Base-by-base conservation (phyloP, 2,888 invertebrate genomes). In the Drosophila histrio region DNA sequence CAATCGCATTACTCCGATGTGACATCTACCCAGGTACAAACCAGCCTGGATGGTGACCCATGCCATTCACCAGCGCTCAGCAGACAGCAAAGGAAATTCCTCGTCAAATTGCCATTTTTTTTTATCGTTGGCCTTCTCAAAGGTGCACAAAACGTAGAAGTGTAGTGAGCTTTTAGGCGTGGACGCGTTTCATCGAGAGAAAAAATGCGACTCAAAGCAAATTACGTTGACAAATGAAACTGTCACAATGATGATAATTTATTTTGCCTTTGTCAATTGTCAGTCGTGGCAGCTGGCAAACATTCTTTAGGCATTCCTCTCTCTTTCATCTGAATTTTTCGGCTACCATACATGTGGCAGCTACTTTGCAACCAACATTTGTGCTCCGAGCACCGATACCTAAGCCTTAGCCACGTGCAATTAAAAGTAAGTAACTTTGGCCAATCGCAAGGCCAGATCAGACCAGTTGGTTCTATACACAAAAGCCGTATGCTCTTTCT, bases 171-270 rank as follows among this genome's bases (percentile, higher is more conserved):
- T 84, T 73, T 81, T 77, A 74, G 69, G 77, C 71, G 61, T 50
- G 43, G 24, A 13, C 44, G 60, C 36, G 28, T 63, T 62, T 56
- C 56, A 59, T 63, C 56, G 57, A 44, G 43, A 43, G 15, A 46
- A 64, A 64, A 66, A 72, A 63, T 79, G 82, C 71, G 72, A 59
- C 79, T 75, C 79, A 75, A 72, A 77, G 72, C 76, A 77, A 85
- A 82, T 83, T 77, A 77, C 85, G 79, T 72, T 83, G 85, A 82
- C 82, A 83, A 83, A 83, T 83, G 85, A 83, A 83, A 83, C 85
- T 83, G 82, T 83, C 82, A 83, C 75, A 77, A 73, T 82, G 82
- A 83, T 83, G 82, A 85, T 83, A 83, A 83, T 83, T 83, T 83
- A 82, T 83, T 82, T 83, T 77, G 74, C 64, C 85, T 79, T 82